These are phyloP conservation scores for Reticulitermes speratus DNA, from an alignment of 1,140 invertebrate species.

Conservation along the genomic window DNA sequence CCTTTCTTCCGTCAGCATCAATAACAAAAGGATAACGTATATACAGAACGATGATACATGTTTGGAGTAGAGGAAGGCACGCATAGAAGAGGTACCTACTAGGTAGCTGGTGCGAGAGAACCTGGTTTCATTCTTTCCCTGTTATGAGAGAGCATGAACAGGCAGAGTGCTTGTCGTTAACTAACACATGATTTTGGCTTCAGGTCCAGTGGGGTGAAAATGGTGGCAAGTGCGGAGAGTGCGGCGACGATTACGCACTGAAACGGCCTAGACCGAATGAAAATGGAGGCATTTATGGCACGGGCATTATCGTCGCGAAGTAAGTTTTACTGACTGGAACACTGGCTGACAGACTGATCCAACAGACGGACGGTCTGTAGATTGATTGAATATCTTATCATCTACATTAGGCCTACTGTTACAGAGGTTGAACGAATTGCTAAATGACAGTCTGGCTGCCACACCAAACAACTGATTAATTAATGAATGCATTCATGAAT, in stretches of 20 bases:
- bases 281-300: conserved; percentile 60
- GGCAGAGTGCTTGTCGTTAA: too few relatives aligned
- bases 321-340: conserved; percentile 13
- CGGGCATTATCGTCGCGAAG: conserved; percentile 51
- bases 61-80: too few relatives aligned
- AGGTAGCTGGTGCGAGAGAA: too few relatives aligned
- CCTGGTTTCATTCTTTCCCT: too few relatives aligned
- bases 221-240: conserved; percentile 57
- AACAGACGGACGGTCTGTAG: conserved; percentile 16
- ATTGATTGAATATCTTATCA: background rate
- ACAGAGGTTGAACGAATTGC: background rate
- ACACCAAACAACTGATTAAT: too few relatives aligned
- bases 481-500: too few relatives aligned
- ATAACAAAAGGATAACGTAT: too few relatives aligned
- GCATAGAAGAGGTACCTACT: too few relatives aligned
- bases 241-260: conserved; percentile 55
- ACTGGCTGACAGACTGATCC: conserved; percentile 23
- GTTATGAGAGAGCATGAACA: too few relatives aligned
- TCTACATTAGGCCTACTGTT: background rate
- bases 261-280: conserved; percentile 59
- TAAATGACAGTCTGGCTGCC: background rate
- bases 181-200: conserved; percentile 33
- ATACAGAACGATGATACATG: too few relatives aligned
- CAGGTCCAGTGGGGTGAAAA: conserved; percentile 51
- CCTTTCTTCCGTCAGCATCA: too few relatives aligned